Percentiles rank a stretch among this genome's conserved stretches.
phyloP scores from a whole-genome alignment of 2,113 vertebrate species.

The Cinclus cinclus region DNA sequence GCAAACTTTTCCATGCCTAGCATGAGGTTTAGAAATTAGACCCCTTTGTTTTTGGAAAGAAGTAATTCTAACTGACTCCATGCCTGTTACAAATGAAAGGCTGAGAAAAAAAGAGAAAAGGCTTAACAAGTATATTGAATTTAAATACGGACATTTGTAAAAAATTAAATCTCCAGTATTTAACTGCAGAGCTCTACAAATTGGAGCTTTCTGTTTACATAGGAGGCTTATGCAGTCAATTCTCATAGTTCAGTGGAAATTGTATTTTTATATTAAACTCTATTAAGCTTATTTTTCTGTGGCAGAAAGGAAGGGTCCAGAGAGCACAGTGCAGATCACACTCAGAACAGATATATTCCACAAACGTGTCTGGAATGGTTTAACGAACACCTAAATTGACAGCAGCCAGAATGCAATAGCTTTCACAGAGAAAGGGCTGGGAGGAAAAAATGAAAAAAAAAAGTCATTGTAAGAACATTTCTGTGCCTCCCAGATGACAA shows the following conservation, averaged over 20 bases:
- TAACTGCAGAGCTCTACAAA: slow-evolving; percentile 44
- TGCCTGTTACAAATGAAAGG: slow-evolving; percentile 39
- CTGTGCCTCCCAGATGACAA: background rate
- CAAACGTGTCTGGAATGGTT: background rate
- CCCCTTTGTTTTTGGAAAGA: background rate
- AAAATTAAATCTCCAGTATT: slow-evolving; percentile 51
- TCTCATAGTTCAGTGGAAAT: slow-evolving; percentile 47
- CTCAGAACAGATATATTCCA: background rate
- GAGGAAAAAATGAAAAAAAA: background rate
- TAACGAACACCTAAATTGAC: background rate
- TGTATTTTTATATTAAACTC: slow-evolving; percentile 47
- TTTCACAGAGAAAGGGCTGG: background rate
- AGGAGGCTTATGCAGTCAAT: slow-evolving; percentile 35
- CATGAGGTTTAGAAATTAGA: background rate
- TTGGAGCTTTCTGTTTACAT: slow-evolving; percentile 47
- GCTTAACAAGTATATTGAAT: slow-evolving; percentile 29
- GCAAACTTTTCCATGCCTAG: background rate
- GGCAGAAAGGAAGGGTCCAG: background rate
- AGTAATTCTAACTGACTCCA: slow-evolving; percentile 23
- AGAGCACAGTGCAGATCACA: background rate
- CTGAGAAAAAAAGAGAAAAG: background rate
- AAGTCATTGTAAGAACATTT: background rate
- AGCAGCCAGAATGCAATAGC: background rate
- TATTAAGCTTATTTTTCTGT: slow-evolving; percentile 46
- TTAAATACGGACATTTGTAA: slow-evolving; percentile 60